Percentiles rank a stretch among this genome's conserved stretches.
Conservation (phyloP, 2,888 invertebrate species). For the Phanerotoma sp. region DNA sequence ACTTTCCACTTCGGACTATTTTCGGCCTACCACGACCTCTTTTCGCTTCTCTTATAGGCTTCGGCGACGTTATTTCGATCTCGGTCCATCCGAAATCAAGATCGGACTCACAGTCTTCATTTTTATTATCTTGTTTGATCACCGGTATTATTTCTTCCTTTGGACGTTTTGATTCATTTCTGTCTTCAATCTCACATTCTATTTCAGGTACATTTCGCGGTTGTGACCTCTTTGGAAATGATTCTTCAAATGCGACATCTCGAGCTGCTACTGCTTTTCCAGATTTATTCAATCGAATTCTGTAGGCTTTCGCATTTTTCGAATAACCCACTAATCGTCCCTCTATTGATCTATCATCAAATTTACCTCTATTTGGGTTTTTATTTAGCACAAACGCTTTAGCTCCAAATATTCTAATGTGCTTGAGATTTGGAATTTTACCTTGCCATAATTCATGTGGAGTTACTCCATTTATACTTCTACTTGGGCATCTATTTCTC, state of each 20-base stretch:
- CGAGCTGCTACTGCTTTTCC: background rate
- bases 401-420: background rate
- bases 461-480: constrained; percentile 7
- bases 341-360: background rate
- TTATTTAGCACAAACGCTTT: background rate
- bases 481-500: constrained; percentile 17
- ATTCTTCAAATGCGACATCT: background rate
- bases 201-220: too few species aligned
- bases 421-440: background rate
- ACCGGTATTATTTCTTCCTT: too few species aligned
- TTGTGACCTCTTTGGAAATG: background rate
- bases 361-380: background rate
- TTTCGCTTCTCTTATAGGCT: too few species aligned
- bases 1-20: too few species aligned
- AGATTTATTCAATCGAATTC: background rate
- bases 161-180: too few species aligned
- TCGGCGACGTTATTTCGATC: too few species aligned
- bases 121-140: too few species aligned
- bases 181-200: too few species aligned
- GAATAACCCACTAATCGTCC: background rate
- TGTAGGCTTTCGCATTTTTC: background rate
- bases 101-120: too few species aligned
- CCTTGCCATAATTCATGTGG: background rate
- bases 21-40: too few species aligned
- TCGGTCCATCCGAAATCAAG: too few species aligned